Evolutionary conservation across 2,797 vertebrate species (phyloP).

Genomic region (Sphenopsis melanotis): DNA sequence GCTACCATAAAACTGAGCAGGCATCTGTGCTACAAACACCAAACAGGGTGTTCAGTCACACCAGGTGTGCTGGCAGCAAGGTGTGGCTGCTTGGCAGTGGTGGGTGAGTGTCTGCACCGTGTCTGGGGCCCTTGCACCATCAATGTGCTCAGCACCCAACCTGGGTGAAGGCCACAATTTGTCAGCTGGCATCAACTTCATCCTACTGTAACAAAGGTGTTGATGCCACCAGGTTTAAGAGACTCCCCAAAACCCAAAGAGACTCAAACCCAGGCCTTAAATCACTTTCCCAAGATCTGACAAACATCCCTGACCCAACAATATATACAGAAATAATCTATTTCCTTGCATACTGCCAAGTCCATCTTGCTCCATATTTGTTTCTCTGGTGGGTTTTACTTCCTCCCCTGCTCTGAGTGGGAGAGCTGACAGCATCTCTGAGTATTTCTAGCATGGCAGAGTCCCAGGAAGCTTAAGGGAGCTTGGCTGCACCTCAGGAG

Average conservation of each 20-base stretch:
- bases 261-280: not conserved
- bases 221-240: not conserved
- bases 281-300: not conserved
- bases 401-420: not conserved
- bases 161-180: not conserved
- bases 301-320: not conserved
- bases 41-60: not conserved
- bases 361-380: not conserved
- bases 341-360: not conserved
- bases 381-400: not conserved
- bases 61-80: not conserved
- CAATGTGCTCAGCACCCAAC: not conserved
- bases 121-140: not conserved
- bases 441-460: not conserved
- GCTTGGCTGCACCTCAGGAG: too few relatives aligned
- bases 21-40: not conserved
- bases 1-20: not conserved
- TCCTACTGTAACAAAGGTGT: not conserved
- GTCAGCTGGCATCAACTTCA: not conserved
- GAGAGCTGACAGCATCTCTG: not conserved
- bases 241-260: not conserved
- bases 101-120: fast-evolving
- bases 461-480: not conserved
- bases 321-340: not conserved
- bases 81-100: not conserved